These are phyloP conservation scores for Alligator mississippiensis DNA, from an alignment of 2,113 vertebrate species.

Conservation along the genomic window DNA sequence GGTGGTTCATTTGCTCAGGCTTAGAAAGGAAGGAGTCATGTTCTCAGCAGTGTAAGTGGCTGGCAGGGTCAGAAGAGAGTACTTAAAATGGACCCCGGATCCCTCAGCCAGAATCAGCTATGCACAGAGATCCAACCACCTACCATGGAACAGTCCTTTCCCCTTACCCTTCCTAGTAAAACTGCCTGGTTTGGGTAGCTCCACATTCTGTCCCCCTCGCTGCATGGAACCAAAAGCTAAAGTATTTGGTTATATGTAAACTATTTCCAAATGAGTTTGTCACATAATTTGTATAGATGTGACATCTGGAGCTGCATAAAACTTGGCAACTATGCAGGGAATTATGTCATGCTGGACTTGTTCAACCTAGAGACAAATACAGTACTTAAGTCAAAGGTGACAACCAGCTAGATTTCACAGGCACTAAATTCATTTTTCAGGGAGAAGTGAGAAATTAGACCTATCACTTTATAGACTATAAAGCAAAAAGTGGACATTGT, in stretches of 20 bases:
- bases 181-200: neutral
- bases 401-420: neutral
- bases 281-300: neutral
- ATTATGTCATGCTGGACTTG: neutral
- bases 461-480: neutral
- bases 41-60: neutral
- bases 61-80: neutral
- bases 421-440: neutral
- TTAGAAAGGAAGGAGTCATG: neutral
- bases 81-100: neutral
- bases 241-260: neutral
- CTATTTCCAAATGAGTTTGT: neutral
- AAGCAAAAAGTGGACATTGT: neutral
- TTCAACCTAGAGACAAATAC: neutral
- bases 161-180: neutral
- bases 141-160: neutral
- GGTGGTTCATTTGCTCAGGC: rapidly evolving
- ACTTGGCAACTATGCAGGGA: neutral
- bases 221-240: neutral
- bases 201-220: neutral
- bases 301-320: neutral
- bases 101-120: neutral
- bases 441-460: neutral
- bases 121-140: neutral
- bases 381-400: neutral